Percentiles rank a stretch among this genome's conserved stretches.
phyloP scores from a whole-genome alignment of 1,140 invertebrate genomes.

The Calephelis virginiensis region DNA sequence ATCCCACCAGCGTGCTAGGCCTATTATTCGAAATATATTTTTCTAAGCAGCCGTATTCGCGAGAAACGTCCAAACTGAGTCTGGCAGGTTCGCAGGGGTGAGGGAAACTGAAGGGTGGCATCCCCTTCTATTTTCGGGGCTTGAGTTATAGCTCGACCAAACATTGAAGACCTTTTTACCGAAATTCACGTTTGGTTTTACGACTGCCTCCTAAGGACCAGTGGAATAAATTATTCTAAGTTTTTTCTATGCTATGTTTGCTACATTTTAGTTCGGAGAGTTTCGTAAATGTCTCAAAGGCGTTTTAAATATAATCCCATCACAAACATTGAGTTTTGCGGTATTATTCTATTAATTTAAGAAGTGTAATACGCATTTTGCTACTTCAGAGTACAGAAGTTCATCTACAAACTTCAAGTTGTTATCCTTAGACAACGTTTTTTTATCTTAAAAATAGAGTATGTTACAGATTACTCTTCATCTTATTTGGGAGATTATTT shows the following conservation, averaged over 20 bases:
- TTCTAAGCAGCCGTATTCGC: constrained; percentile 54
- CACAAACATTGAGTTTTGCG: no score
- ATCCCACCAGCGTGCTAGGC: constrained; percentile 19
- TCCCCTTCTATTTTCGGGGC: constrained; percentile 69
- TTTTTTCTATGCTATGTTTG: constrained; percentile 34
- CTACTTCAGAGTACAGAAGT: no score
- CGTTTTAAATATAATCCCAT: no score
- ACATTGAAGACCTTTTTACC: constrained; percentile 71
- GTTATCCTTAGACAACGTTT: no score
- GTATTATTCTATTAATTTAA: no score
- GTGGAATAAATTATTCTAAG: constrained; percentile 68
- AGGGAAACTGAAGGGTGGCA: constrained; percentile 38
- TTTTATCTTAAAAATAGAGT: no score
- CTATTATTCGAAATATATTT: constrained; percentile 38
- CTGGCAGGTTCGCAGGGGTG: constrained; percentile 37
- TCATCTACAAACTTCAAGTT: no score
- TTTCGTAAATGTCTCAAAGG: no score
- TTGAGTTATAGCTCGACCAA: constrained; percentile 72
- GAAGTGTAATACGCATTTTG: no score
- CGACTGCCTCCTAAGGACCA: constrained; percentile 61
- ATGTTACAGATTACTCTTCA: no score
- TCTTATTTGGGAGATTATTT: no score
- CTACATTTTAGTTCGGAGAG: no score
- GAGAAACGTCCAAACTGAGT: constrained; percentile 56
- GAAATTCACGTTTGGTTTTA: constrained; percentile 70